Conservation (phyloP, 2,113 vertebrate genomes). For the Bungarus multicinctus region DNA sequence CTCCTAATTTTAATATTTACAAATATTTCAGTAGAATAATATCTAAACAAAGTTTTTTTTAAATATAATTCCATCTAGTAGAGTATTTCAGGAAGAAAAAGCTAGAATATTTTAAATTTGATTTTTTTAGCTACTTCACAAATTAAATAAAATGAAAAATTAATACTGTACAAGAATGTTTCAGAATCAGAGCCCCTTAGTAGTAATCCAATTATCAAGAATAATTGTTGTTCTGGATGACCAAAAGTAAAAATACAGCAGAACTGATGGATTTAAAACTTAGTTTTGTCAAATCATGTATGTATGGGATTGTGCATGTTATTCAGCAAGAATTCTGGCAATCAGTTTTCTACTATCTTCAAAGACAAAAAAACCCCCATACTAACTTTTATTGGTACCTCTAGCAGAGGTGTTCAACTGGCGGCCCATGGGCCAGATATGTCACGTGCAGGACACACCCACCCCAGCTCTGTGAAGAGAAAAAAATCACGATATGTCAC, state of each 20-base stretch:
- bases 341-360: background rate
- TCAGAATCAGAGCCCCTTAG: background rate
- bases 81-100: background rate
- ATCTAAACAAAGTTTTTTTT: background rate
- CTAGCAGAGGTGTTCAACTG: no score
- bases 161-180: background rate
- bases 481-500: no score
- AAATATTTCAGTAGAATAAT: background rate
- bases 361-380: background rate
- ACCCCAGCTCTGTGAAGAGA: no score
- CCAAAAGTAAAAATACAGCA: background rate
- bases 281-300: background rate
- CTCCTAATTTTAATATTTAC: background rate
- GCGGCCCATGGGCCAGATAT: no score
- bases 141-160: background rate
- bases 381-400: background rate
- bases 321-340: background rate
- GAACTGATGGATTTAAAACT: background rate
- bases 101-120: background rate
- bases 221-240: background rate
- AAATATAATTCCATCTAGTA: background rate
- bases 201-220: background rate
- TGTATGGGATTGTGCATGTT: background rate
- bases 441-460: no score
- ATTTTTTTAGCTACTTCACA: background rate